A percentile compares a stretch with the other conserved stretches of the same genome.
Conservation (phyloP, 1,140 invertebrate genomes). For the Drosophila ficusphila region DNA sequence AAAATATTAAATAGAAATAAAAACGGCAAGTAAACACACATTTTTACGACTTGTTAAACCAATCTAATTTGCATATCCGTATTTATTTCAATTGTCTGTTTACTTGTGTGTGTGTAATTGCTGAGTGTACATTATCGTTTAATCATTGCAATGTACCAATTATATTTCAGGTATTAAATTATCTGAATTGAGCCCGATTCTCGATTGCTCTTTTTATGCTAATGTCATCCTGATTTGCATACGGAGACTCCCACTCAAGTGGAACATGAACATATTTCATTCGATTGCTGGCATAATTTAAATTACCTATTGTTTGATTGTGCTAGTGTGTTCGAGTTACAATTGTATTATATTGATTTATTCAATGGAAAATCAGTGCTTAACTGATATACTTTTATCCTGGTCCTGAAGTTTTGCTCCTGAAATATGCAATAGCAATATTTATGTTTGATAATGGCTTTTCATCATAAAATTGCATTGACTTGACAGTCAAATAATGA, state of each 20-base stretch:
- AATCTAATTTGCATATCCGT: constrained; percentile 67
- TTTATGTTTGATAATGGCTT: neutral
- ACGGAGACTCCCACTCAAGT: constrained; percentile 35
- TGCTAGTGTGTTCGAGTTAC: neutral
- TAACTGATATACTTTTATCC: neutral
- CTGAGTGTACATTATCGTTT: constrained; percentile 49
- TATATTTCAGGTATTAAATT: constrained; percentile 71
- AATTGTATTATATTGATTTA: constrained; percentile 17
- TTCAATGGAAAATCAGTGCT: neutral
- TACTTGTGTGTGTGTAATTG: neutral
- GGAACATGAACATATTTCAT: constrained; percentile 39
- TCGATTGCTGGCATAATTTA: constrained; percentile 46
- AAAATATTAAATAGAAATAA: constrained; percentile 9
- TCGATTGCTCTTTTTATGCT: constrained; percentile 56
- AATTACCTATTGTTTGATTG: constrained; percentile 9
- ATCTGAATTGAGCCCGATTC: constrained; percentile 20
- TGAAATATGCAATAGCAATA: constrained; percentile 2
- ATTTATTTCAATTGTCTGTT: constrained; percentile 15
- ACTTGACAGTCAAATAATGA: too few relatives aligned
- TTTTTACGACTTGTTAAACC: constrained; percentile 60
- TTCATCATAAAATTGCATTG: neutral
- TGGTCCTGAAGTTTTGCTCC: neutral
- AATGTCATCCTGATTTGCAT: constrained; percentile 62
- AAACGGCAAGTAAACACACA: constrained; percentile 19
- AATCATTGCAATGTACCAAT: constrained; percentile 69